Conservation (phyloP, 2,888 invertebrate species). For the Agrilus mali region DNA sequence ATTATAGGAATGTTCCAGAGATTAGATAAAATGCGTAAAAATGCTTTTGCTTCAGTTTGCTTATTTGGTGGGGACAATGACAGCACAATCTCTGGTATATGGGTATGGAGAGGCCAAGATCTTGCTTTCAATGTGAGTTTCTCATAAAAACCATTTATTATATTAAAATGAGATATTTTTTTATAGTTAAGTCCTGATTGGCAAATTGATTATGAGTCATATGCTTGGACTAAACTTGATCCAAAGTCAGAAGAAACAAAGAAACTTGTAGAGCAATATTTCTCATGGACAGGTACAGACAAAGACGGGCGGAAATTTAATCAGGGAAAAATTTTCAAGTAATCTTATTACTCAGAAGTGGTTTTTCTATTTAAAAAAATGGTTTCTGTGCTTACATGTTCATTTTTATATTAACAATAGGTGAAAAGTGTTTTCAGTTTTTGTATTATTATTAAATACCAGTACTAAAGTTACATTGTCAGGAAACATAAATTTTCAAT, state of each 20-base stretch:
- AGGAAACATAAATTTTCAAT: no score
- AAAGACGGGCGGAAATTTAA: slow-evolving; percentile 85
- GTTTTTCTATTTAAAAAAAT: no score
- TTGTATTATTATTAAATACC: no score
- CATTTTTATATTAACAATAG: no score
- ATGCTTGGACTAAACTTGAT: slow-evolving; percentile 91
- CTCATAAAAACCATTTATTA: slow-evolving; percentile 1
- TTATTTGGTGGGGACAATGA: slow-evolving; percentile 88
- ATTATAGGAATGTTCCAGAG: slow-evolving; percentile 90
- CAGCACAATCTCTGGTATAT: slow-evolving; percentile 89
- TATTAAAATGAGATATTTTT: slow-evolving; percentile 5
- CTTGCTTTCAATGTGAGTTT: slow-evolving; percentile 66
- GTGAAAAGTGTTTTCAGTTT: no score
- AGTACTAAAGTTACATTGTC: no score
- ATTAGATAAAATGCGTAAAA: slow-evolving; percentile 94
- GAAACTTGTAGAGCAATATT: slow-evolving; percentile 76
- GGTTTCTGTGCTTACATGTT: no score
- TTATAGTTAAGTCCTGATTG: slow-evolving; percentile 73
- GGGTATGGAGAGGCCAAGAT: slow-evolving; percentile 96
- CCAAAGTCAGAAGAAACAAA: slow-evolving; percentile 68
- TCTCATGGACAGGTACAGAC: slow-evolving; percentile 81
- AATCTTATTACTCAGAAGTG: slow-evolving; percentile 23
- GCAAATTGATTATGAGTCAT: slow-evolving; percentile 95
- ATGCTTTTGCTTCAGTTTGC: slow-evolving; percentile 86
- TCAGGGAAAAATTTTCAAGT: slow-evolving; percentile 99